Evolutionary conservation across 1,140 invertebrate genomes (phyloP).

Genomic region (Pteromalus puparum): DNA sequence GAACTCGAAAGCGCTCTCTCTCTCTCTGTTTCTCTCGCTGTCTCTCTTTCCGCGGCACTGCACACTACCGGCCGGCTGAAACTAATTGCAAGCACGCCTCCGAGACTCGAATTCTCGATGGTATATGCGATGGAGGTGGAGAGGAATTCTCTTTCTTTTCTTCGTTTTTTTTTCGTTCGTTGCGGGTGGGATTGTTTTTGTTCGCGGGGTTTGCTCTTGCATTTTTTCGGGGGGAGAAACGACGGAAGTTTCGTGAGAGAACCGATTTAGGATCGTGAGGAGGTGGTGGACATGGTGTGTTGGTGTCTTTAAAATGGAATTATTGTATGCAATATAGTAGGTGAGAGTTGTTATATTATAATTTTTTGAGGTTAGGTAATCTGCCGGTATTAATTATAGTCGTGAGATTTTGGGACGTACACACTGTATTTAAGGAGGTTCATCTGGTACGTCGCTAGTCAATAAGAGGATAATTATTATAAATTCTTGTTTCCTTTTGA

Average conservation of each 20-base stretch:
- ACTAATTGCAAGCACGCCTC: constrained; percentile 57
- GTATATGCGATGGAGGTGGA: constrained; percentile 28
- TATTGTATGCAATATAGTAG: no score
- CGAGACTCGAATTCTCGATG: constrained; percentile 48
- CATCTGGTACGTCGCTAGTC: no score
- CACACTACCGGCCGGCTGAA: constrained; percentile 32
- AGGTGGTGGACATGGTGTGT: no score
- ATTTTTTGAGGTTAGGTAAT: no score
- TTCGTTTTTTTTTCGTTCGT: neutral
- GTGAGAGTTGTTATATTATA: no score
- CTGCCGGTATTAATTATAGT: no score
- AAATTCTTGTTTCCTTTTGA: no score
- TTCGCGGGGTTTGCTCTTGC: neutral
- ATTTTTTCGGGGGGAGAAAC: neutral
- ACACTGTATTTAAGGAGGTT: no score
- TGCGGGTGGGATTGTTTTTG: neutral
- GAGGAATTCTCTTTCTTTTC: neutral
- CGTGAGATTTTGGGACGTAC: no score
- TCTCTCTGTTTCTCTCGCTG: constrained; percentile 36
- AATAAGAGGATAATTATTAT: no score
- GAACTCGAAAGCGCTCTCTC: constrained; percentile 64
- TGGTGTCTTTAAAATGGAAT: no score
- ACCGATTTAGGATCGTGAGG: constrained; percentile 3
- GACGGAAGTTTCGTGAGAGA: constrained; percentile 37
- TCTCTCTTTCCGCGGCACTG: constrained; percentile 27